Percentiles rank a stretch among this genome's conserved stretches.
phyloP scores from a whole-genome alignment of 92 coral and sea anemone genomes.

The Paramuricea clavata region DNA sequence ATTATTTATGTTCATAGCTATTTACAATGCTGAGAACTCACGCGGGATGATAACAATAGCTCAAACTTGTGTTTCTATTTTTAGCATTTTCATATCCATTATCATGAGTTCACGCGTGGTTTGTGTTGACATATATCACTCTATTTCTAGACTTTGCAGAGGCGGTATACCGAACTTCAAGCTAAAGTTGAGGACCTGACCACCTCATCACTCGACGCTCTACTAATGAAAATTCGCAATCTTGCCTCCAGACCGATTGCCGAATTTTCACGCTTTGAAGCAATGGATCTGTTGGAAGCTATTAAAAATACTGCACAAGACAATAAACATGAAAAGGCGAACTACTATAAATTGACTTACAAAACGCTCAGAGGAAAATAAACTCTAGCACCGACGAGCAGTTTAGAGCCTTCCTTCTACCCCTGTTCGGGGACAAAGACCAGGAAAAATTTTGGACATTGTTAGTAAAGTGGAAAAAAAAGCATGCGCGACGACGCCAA shows the following conservation, averaged over 20 bases:
- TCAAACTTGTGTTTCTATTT: too few relatives aligned
- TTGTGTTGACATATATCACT: too few relatives aligned
- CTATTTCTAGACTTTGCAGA: neutral
- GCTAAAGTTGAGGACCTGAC: slow-evolving; percentile 15
- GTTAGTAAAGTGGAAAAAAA: slow-evolving; percentile 43
- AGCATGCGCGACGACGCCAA: too few relatives aligned
- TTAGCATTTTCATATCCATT: too few relatives aligned
- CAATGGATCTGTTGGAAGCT: slow-evolving; percentile 44
- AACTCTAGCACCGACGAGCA: slow-evolving; percentile 25
- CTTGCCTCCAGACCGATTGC: slow-evolving; percentile 54
- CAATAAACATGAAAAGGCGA: slow-evolving; percentile 52
- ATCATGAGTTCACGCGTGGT: too few relatives aligned
- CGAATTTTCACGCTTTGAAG: slow-evolving; percentile 55
- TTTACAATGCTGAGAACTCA: too few relatives aligned
- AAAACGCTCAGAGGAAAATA: slow-evolving; percentile 50
- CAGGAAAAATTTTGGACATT: too few relatives aligned
- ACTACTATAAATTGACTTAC: slow-evolving; percentile 42
- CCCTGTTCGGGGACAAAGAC: slow-evolving; percentile 62
- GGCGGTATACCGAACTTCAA: neutral
- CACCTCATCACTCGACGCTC: slow-evolving; percentile 43
- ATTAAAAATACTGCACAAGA: slow-evolving; percentile 54
- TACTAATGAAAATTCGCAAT: slow-evolving; percentile 37
- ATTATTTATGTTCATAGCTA: too few relatives aligned
- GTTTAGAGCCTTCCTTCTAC: slow-evolving; percentile 41
- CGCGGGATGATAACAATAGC: too few relatives aligned